Percentiles rank a stretch among this genome's conserved stretches.
Conservation (phyloP, 2,797 vertebrate species). For the Scleropages formosus region DNA sequence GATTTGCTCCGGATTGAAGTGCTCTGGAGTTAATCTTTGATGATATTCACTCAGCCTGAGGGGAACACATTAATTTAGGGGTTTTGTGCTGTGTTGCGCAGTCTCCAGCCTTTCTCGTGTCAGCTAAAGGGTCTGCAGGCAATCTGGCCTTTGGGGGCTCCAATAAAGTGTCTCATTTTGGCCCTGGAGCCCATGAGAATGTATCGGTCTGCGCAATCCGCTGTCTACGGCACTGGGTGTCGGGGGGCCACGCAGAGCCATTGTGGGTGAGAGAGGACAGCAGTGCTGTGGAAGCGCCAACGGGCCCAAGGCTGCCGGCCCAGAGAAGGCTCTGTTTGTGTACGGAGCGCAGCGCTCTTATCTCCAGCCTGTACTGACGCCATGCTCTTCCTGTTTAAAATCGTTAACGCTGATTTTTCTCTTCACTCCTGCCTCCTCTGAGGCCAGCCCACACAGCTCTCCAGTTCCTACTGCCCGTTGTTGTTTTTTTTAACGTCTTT, state of each 20-base stretch:
- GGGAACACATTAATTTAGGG: not conserved
- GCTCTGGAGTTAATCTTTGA: not conserved
- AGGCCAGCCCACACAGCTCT: slow-evolving; percentile 51
- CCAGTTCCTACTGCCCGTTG: slow-evolving; percentile 52
- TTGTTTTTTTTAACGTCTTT: slow-evolving; percentile 46
- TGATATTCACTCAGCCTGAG: not conserved
- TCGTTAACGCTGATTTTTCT: slow-evolving; percentile 78
- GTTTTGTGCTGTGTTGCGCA: not conserved
- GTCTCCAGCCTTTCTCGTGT: not conserved
- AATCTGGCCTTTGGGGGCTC: not conserved
- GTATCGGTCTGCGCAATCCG: slow-evolving; percentile 64
- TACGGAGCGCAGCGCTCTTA: slow-evolving; percentile 79
- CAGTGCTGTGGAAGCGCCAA: slow-evolving; percentile 62
- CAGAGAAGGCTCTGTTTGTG: slow-evolving; percentile 83
- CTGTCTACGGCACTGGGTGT: slow-evolving; percentile 59
- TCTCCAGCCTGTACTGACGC: slow-evolving; percentile 88
- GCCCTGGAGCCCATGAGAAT: slow-evolving; percentile 58
- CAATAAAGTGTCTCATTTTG: slow-evolving; percentile 53
- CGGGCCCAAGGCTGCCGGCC: slow-evolving; percentile 66
- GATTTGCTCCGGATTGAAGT: not conserved
- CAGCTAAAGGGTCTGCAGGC: not conserved
- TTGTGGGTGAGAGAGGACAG: slow-evolving; percentile 56
- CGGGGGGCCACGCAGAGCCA: slow-evolving; percentile 37
- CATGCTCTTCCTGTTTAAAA: slow-evolving; percentile 97
- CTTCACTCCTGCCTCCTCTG: slow-evolving; percentile 65